Evolutionary conservation across 2,888 invertebrate genomes (phyloP).

Genomic region (Tromatobia lineatoria): DNA sequence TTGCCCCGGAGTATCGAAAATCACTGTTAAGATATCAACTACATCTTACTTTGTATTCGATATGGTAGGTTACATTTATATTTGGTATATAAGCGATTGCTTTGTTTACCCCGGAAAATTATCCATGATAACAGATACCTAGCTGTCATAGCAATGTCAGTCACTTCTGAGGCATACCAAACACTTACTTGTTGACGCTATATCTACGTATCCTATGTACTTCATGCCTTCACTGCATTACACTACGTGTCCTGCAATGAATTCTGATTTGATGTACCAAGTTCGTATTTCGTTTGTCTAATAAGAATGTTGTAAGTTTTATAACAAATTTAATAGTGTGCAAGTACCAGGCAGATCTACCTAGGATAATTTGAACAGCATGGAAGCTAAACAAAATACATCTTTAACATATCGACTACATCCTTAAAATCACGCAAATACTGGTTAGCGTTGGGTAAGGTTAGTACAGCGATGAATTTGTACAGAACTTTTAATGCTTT

Average conservation of each 20-base stretch:
- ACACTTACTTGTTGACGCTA: slow-evolving; percentile 10
- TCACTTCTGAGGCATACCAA: not conserved
- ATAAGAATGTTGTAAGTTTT: too few relatives aligned
- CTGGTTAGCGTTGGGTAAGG: too few relatives aligned
- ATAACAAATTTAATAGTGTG: too few relatives aligned
- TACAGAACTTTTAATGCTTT: too few relatives aligned
- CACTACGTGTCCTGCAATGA: slow-evolving; percentile 14
- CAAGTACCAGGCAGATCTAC: too few relatives aligned
- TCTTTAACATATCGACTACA: too few relatives aligned
- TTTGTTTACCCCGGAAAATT: not conserved
- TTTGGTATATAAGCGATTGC: not conserved
- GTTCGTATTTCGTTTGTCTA: too few relatives aligned
- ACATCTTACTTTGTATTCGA: not conserved
- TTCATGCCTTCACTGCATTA: not conserved
- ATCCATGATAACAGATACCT: not conserved
- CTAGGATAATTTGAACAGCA: too few relatives aligned
- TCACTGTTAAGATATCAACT: not conserved
- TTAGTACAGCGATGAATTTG: too few relatives aligned
- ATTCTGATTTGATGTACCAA: too few relatives aligned
- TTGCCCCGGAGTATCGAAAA: not conserved
- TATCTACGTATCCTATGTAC: slow-evolving; percentile 9
- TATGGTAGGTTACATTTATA: not conserved
- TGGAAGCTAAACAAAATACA: too few relatives aligned
- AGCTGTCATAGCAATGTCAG: not conserved
- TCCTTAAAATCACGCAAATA: too few relatives aligned